Conservation (phyloP, 2,113 vertebrate genomes). For the Rhodinocichla rosea region DNA sequence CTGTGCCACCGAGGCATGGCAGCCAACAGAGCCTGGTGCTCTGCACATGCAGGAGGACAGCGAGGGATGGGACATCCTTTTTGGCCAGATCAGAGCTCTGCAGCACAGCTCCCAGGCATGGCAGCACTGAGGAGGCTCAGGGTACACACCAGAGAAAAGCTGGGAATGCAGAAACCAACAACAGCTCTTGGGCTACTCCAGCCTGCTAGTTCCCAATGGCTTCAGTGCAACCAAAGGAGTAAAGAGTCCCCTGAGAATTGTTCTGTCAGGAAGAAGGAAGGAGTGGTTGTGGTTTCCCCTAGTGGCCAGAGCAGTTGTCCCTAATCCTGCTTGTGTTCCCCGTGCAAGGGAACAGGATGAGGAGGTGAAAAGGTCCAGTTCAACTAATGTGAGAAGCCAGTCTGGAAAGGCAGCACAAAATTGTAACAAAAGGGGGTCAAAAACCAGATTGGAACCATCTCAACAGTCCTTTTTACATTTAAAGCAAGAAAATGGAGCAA, state of each 20-base stretch:
- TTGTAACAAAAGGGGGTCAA: background rate
- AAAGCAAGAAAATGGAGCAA: background rate
- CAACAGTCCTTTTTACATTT: background rate
- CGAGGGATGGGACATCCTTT: background rate
- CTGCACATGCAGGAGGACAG: background rate
- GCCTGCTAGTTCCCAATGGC: background rate
- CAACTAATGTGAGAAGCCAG: background rate
- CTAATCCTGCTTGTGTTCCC: background rate
- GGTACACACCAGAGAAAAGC: background rate
- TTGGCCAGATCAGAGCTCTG: background rate
- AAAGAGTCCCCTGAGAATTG: background rate
- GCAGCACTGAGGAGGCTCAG: background rate
- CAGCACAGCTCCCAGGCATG: fast-evolving
- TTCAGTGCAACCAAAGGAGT: background rate
- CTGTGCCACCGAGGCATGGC: background rate
- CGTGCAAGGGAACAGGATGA: fast-evolving
- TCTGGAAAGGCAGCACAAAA: background rate
- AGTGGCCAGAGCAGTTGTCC: fast-evolving
- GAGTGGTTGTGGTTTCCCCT: background rate
- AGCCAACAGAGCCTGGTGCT: background rate
- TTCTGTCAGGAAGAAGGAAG: background rate
- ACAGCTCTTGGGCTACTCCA: background rate
- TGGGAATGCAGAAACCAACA: fast-evolving
- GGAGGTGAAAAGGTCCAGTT: background rate
- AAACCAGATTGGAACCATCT: background rate